phyloP scores from a whole-genome alignment of 1,140 invertebrate species.

The Callitettix versicolor region DNA sequence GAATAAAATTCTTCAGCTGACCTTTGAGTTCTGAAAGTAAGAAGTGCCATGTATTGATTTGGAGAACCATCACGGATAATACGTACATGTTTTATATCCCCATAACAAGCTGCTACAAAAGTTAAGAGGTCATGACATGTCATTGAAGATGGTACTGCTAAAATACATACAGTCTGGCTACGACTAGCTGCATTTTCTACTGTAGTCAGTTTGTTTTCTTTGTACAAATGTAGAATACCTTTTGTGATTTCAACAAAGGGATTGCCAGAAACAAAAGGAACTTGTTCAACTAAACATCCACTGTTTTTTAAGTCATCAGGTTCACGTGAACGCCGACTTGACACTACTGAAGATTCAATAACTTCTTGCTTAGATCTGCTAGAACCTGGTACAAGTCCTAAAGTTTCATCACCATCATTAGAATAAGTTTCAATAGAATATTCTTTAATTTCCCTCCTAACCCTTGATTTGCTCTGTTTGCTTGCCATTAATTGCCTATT shows the following conservation, averaged over 20 bases:
- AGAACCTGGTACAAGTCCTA: too few relatives aligned
- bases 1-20: slow-evolving; percentile 86
- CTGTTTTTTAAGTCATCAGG: too few relatives aligned
- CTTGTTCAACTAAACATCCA: too few relatives aligned
- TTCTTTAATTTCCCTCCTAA: slow-evolving; percentile 11
- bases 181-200: slow-evolving; percentile 42
- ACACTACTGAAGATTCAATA: too few relatives aligned
- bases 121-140: slow-evolving; percentile 87
- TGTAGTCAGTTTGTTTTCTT: slow-evolving; percentile 66
- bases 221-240: slow-evolving; percentile 91
- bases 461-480: slow-evolving; percentile 7
- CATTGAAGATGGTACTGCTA: slow-evolving; percentile 85
- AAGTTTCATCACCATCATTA: not conserved
- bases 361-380: too few relatives aligned
- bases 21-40: slow-evolving; percentile 69
- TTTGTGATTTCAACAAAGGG: slow-evolving; percentile 93
- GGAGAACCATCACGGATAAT: slow-evolving; percentile 75
- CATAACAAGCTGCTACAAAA: slow-evolving; percentile 89
- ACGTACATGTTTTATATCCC: slow-evolving; percentile 80
- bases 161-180: slow-evolving; percentile 80
- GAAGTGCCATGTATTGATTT: slow-evolving; percentile 94
- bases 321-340: too few relatives aligned
- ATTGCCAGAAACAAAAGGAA: slow-evolving; percentile 91
- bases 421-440: slow-evolving; percentile 13
- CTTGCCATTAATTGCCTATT: not conserved